A percentile compares a stretch with the other conserved stretches of the same genome.
Evolutionary conservation across 2,113 vertebrate species (phyloP).

Genomic region (Donacobius atricapilla): DNA sequence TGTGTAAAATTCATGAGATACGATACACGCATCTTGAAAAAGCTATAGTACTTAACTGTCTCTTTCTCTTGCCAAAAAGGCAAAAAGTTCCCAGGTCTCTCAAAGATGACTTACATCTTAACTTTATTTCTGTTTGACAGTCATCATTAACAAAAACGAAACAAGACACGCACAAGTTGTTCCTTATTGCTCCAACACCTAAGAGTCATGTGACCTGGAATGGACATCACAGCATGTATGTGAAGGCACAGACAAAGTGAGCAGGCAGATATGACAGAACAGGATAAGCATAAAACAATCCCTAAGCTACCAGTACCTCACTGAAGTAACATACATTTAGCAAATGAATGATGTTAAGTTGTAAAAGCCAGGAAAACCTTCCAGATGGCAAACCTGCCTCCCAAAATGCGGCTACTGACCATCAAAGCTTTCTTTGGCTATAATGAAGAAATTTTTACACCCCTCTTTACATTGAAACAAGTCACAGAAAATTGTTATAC

Average conservation of each 20-base stretch:
- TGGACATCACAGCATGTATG: fast-evolving
- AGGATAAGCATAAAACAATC: not conserved
- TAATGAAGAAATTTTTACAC: not conserved
- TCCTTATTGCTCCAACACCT: not conserved
- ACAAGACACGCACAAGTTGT: not conserved
- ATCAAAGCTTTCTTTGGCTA: not conserved
- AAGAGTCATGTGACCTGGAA: not conserved
- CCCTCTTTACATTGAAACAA: not conserved
- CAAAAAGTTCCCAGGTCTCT: not conserved
- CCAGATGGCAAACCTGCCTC: not conserved
- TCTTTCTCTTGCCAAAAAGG: not conserved
- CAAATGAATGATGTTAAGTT: not conserved
- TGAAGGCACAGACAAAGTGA: not conserved
- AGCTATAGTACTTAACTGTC: not conserved
- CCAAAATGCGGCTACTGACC: not conserved
- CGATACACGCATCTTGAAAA: not conserved
- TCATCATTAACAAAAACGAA: not conserved
- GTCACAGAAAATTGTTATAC: not conserved
- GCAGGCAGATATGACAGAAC: not conserved
- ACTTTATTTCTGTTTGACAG: not conserved
- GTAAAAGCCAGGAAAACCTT: not conserved
- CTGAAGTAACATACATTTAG: not conserved
- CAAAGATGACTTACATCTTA: not conserved
- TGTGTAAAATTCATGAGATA: not conserved
- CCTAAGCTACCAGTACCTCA: not conserved